These are phyloP conservation scores for Cyanoderma ruficeps DNA, from an alignment of 2,113 vertebrate genomes.

Conservation along the genomic window DNA sequence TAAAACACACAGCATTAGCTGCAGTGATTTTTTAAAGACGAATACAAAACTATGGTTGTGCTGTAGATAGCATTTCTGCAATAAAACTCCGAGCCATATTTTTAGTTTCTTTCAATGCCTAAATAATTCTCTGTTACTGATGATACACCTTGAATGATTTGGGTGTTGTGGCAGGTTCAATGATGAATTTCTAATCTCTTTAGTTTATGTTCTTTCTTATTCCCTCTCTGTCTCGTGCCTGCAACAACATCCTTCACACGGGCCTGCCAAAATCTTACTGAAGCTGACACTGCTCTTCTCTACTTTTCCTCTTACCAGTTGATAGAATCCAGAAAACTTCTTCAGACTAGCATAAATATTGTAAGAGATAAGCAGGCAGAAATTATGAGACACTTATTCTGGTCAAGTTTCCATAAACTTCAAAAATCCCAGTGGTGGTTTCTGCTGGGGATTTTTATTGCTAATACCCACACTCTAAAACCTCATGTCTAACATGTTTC, in stretches of 20 bases:
- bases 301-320: not conserved
- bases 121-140: not conserved
- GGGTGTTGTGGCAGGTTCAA: not conserved
- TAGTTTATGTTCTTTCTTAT: not conserved
- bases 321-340: not conserved
- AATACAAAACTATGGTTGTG: not conserved
- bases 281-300: not conserved
- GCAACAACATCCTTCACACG: not conserved
- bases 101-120: not conserved
- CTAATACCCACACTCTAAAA: not conserved
- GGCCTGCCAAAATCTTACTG: not conserved
- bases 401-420: not conserved
- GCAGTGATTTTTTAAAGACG: not conserved
- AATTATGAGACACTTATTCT: not conserved
- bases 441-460: not conserved
- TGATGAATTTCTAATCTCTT: constrained; percentile 13
- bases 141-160: not conserved
- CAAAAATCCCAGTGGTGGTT: not conserved
- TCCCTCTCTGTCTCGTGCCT: not conserved
- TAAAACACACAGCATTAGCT: not conserved
- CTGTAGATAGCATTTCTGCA: not conserved
- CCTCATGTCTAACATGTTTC: not conserved
- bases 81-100: not conserved
- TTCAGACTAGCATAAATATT: not conserved
- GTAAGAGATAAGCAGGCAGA: not conserved